Base-by-base conservation (phyloP, 1,140 invertebrate species). In the Brachionus rotundiformis region DNA sequence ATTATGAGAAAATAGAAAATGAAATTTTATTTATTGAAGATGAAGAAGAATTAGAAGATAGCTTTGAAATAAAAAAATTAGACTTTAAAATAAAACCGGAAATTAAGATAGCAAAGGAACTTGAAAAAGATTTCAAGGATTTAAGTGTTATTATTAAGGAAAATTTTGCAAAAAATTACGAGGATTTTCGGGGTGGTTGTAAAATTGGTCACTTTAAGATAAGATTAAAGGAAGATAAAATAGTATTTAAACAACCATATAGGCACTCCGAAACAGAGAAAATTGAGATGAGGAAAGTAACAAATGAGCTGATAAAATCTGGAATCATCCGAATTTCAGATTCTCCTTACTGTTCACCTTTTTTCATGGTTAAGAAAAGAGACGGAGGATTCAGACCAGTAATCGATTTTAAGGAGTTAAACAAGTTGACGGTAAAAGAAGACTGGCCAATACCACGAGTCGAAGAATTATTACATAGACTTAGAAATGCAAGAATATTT, bases 351-450 rank as follows among this genome's bases (percentile, higher is more conserved):
- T 49, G 11, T 19, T 49, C 13, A 13, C 47, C 19, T 3, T 13
- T 19, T 11, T 4, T 49, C 19, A 49, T 49, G 54, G 54, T 59
- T 23, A 59, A 59, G 54, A 71, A 71, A 71, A 36, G n/a, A 71
- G 11, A 71, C 4, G 65, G 25, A 31, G 13, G 65, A 25, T 36
- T 19, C 19, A 71, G 65, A 44, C 39, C 39, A 36, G 39, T 33
- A 33, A 44, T 39, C 19, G 65, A 71, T 44, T 44, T 71, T 71
- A 71, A 44, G 29, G 31, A 71, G 13, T 44, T 71, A 71, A 81
- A 81, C 27, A 27, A 29, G 36, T 13, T 68, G 1, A 81, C 63
- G 13, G 10, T 39, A 4, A 27, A 10, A 36, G 79, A 81, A 27
- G 59, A 19, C 7, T 81, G 29, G n/a, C 79, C 79, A 44, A 13